These are phyloP conservation scores for Xiphophorus maculatus DNA, from an alignment of 2,113 vertebrate species.

Conservation along the genomic window DNA sequence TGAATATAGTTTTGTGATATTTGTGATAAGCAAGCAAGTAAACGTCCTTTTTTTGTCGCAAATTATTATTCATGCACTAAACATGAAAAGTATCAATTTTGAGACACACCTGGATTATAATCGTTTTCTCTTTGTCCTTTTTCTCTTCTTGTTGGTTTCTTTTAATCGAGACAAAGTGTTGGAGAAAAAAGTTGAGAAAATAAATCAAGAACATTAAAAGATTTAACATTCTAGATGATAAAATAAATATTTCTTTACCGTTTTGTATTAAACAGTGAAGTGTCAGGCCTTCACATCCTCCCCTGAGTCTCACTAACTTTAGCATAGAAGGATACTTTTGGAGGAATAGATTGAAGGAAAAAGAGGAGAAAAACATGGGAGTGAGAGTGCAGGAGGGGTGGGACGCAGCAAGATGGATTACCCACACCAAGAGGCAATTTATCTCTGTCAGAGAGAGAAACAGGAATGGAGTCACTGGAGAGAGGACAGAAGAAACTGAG, in stretches of 20 bases:
- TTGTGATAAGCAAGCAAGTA: too few relatives aligned
- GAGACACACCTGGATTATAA: too few relatives aligned
- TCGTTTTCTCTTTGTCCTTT: neutral
- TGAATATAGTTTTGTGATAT: neutral
- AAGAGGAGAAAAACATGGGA: conserved; percentile 32
- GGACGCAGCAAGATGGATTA: conserved; percentile 77
- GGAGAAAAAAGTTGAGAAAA: neutral
- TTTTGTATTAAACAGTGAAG: conserved; percentile 13
- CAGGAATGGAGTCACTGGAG: conserved; percentile 35
- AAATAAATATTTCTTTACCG: neutral
- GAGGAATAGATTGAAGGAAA: conserved; percentile 35
- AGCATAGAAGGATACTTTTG: conserved; percentile 49
- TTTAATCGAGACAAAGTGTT: neutral
- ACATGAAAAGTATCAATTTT: too few relatives aligned
- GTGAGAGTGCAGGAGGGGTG: conserved; percentile 50
- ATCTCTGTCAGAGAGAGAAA: conserved; percentile 74
- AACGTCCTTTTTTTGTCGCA: too few relatives aligned
- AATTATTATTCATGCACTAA: too few relatives aligned
- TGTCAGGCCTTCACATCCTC: conserved; percentile 45
- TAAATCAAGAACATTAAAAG: neutral
- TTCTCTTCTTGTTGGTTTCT: neutral
- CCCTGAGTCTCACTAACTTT: conserved; percentile 65
- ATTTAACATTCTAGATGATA: neutral
- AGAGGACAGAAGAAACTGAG: conserved; percentile 24
- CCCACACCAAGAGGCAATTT: conserved; percentile 69